These are phyloP conservation scores for Bombus vancouverensis DNA, from an alignment of 1,140 invertebrate species.

Conservation along the genomic window DNA sequence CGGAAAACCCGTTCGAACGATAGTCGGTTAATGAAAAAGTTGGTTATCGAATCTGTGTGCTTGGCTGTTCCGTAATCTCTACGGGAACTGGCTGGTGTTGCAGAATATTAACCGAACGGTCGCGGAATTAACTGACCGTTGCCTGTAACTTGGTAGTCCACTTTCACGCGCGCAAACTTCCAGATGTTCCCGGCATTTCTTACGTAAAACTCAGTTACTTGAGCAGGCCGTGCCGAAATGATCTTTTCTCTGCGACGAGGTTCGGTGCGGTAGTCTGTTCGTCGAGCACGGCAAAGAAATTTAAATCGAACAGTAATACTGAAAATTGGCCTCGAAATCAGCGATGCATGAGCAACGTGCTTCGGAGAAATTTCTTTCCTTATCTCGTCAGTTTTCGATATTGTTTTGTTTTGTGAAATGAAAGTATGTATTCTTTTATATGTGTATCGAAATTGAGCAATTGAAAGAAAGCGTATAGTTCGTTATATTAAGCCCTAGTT, in stretches of 20 bases:
- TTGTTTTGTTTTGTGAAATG: not conserved
- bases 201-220: slow-evolving; percentile 72
- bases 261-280: not conserved
- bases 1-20: slow-evolving; percentile 3
- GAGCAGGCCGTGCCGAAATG: slow-evolving; percentile 40
- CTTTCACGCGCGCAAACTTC: slow-evolving; percentile 77
- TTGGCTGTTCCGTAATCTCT: slow-evolving; percentile 32
- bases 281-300: not conserved
- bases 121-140: slow-evolving; percentile 79
- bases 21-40: not conserved
- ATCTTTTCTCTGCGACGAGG: slow-evolving; percentile 27
- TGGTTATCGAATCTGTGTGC: not conserved
- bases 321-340: slow-evolving; percentile 26
- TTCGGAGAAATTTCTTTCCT: slow-evolving; percentile 3
- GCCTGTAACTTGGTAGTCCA: slow-evolving; percentile 71
- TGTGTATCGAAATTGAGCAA: not conserved
- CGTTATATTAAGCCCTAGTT: not conserved
- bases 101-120: slow-evolving; percentile 73
- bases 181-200: slow-evolving; percentile 75
- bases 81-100: slow-evolving; percentile 56
- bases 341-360: not conserved
- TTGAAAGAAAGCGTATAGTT: not conserved
- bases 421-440: not conserved
- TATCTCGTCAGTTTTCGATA: not conserved
- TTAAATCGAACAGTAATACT: slow-evolving; percentile 34